Percentiles rank a stretch among this genome's conserved stretches.
Evolutionary conservation across 1,140 invertebrate genomes (phyloP).

Genomic region (Drosophila kepulauana): DNA sequence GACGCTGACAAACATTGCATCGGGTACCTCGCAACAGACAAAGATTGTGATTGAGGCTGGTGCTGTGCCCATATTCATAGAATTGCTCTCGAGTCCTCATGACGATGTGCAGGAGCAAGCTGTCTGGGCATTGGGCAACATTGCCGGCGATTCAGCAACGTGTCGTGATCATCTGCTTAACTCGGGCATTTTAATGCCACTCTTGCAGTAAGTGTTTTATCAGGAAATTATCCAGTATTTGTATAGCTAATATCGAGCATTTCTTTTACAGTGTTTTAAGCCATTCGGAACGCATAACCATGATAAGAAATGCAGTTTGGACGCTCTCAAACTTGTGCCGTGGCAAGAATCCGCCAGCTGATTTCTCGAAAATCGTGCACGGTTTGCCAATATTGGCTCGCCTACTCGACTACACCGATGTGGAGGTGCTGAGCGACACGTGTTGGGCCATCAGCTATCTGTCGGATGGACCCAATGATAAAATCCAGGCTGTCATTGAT

Average conservation of each 20-base stretch:
- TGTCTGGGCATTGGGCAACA: constrained; percentile 97
- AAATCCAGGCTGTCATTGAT: constrained; percentile 99
- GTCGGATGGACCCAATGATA: constrained; percentile 98
- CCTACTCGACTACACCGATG: constrained; percentile 95
- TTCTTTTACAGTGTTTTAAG: constrained; percentile 90
- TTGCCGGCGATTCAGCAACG: constrained; percentile 97
- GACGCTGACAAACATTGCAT: constrained; percentile 99
- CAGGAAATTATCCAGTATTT: not conserved
- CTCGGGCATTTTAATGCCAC: constrained; percentile 93
- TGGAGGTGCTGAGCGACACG: constrained; percentile 96
- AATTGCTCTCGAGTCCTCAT: constrained; percentile 91
- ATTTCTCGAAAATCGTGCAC: constrained; percentile 93
- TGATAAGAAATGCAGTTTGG: constrained; percentile 99
- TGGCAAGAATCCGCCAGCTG: constrained; percentile 98
- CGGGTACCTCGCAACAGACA: constrained; percentile 97
- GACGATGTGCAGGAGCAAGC: constrained; percentile 98
- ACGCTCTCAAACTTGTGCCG: constrained; percentile 98
- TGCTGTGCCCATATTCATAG: constrained; percentile 96
- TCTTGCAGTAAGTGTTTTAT: constrained; percentile 92
- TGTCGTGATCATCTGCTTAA: constrained; percentile 96
- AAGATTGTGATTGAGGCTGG: constrained; percentile 96
- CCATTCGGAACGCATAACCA: constrained; percentile 93
- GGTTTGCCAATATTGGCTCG: constrained; percentile 95
- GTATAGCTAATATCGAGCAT: constrained; percentile 8
- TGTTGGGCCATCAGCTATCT: constrained; percentile 98